Evolutionary conservation across 2,113 vertebrate species (phyloP).

Genomic region (Donacobius atricapilla): DNA sequence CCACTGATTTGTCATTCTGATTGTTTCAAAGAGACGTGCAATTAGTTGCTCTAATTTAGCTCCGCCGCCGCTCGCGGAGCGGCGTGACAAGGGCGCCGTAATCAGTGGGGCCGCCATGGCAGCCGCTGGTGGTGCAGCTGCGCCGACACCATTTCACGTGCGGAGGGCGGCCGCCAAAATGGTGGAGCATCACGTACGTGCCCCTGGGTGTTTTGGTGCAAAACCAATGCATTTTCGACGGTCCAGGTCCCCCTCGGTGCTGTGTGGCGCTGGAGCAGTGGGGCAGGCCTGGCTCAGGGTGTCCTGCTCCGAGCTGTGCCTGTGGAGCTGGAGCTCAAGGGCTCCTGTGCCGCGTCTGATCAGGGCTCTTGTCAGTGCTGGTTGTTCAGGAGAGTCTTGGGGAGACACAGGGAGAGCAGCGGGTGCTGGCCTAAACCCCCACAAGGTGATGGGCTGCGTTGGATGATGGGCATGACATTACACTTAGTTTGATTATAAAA

Average conservation of each 20-base stretch:
- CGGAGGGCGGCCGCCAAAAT: accelerated
- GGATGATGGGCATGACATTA: background rate
- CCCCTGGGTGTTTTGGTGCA: background rate
- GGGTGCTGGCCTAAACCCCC: background rate
- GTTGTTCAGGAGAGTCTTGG: background rate
- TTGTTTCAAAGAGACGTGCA: conserved; percentile 60
- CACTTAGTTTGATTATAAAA: background rate
- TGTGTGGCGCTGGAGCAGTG: background rate
- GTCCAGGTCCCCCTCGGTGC: accelerated
- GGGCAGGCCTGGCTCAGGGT: background rate
- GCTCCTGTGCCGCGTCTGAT: accelerated
- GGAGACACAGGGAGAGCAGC: accelerated
- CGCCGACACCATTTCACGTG: background rate
- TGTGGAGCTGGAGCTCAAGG: background rate
- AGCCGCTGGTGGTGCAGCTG: background rate
- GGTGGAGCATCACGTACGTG: background rate
- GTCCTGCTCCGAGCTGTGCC: accelerated
- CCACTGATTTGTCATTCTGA: conserved; percentile 60
- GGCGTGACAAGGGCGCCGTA: background rate
- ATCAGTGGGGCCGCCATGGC: background rate
- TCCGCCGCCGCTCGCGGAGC: background rate
- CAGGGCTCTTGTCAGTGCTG: accelerated
- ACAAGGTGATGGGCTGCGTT: accelerated
- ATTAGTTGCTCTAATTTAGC: conserved; percentile 67
- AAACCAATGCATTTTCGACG: accelerated